Evolutionary conservation across 1,140 invertebrate genomes (phyloP).

Genomic region (Eufriesea mexicana): DNA sequence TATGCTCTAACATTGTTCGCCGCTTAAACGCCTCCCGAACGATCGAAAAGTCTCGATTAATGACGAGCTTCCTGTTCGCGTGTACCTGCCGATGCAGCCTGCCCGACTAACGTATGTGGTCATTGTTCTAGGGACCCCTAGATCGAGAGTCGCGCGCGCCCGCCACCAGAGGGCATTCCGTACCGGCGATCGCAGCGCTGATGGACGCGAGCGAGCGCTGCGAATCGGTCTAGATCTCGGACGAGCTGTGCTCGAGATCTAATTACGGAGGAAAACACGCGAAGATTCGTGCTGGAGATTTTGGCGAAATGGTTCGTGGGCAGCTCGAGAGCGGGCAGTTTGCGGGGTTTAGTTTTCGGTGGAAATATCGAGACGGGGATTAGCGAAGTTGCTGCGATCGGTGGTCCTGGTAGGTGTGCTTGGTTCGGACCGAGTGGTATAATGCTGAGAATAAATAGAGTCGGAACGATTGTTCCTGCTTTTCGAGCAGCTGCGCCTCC

Average conservation of each 20-base stretch:
- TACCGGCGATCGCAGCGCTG: neutral
- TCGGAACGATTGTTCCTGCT: no score
- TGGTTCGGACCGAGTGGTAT: neutral
- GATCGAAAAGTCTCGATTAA: constrained; percentile 22
- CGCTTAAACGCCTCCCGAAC: neutral
- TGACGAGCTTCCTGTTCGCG: neutral
- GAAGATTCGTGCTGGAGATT: neutral
- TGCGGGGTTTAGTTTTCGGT: no score
- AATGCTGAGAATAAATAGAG: constrained; percentile 14
- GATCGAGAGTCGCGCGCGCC: no score
- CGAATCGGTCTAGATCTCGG: neutral
- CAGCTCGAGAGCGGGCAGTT: neutral
- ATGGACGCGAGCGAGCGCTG: neutral
- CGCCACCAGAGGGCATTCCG: neutral
- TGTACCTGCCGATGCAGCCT: neutral
- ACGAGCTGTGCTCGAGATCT: constrained; percentile 7
- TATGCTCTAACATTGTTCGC: constrained; percentile 25
- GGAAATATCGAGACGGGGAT: no score
- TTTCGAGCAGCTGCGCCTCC: neutral
- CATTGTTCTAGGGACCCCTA: constrained; percentile 1
- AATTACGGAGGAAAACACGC: constrained; percentile 29
- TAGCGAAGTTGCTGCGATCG: no score
- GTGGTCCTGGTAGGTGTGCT: no score
- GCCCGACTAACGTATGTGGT: neutral
- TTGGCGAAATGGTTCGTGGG: no score